phyloP scores from a whole-genome alignment of 2,113 vertebrate genomes.

The Takifugu bimaculatus region DNA sequence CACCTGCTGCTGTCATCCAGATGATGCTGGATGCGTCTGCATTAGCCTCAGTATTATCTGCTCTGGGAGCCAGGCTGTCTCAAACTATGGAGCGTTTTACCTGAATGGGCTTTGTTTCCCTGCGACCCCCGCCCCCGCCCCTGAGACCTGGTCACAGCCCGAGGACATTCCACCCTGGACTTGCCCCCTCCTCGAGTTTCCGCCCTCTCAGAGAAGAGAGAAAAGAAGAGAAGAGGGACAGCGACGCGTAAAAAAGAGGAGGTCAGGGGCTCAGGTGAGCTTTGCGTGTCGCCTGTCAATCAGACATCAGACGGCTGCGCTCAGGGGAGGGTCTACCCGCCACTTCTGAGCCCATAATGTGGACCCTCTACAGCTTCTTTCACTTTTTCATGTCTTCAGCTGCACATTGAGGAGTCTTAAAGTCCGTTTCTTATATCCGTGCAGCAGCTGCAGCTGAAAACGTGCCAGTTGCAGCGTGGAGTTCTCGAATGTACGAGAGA shows the following conservation, averaged over 20 bases:
- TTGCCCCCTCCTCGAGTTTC: constrained; percentile 70
- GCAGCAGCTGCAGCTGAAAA: no score
- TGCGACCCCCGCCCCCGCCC: constrained; percentile 33
- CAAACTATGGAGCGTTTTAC: constrained; percentile 62
- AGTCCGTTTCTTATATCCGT: no score
- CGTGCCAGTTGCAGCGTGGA: no score
- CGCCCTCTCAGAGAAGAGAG: constrained; percentile 28
- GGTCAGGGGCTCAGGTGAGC: constrained; percentile 70
- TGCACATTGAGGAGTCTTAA: constrained; percentile 17
- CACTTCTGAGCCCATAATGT: constrained; percentile 23
- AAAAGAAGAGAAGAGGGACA: constrained; percentile 34
- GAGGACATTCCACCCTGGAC: constrained; percentile 68
- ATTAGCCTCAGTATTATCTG: constrained; percentile 66
- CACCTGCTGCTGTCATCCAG: constrained; percentile 24
- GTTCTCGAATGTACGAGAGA: no score
- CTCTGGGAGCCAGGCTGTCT: constrained; percentile 63
- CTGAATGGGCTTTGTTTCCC: constrained; percentile 77
- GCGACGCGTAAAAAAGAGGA: constrained; percentile 49
- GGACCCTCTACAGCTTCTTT: constrained; percentile 27
- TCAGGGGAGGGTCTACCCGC: constrained; percentile 46
- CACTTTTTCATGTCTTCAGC: constrained; percentile 41
- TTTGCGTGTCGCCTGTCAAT: constrained; percentile 70
- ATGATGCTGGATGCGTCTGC: constrained; percentile 46
- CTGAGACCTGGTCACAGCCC: constrained; percentile 66
- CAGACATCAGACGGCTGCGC: constrained; percentile 51